phyloP scores from a whole-genome alignment of 1,140 invertebrate genomes.

The Drosophila setifemur region DNA sequence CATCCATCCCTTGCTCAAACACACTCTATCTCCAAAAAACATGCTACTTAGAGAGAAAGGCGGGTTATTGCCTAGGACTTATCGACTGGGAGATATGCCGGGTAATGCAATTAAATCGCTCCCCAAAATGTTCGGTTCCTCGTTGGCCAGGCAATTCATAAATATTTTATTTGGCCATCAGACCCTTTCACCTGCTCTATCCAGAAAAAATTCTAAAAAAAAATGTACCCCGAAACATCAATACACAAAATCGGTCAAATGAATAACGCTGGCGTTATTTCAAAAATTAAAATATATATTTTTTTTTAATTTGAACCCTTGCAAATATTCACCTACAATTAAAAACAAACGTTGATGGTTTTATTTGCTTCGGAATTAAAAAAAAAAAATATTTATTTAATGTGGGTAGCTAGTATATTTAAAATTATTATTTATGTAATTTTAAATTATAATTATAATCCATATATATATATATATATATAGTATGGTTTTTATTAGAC shows the following conservation, averaged over 20 bases:
- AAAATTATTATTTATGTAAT: too few species aligned
- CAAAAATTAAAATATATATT: too few species aligned
- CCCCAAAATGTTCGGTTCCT: conserved; percentile 46
- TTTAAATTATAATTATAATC: too few species aligned
- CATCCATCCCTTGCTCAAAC: conserved; percentile 13
- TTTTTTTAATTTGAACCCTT: too few species aligned
- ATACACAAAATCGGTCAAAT: not conserved
- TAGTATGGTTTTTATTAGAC: too few species aligned
- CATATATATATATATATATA: not conserved
- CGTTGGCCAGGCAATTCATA: conserved; percentile 64
- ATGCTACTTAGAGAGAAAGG: not conserved
- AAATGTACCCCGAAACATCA: not conserved
- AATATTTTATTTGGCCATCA: conserved; percentile 77
- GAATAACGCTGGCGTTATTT: not conserved
- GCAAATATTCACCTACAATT: too few species aligned
- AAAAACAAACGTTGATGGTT: too few species aligned
- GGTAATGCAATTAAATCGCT: conserved; percentile 74
- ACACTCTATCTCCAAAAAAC: conserved; percentile 5
- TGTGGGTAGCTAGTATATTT: too few species aligned
- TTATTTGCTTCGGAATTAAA: too few species aligned
- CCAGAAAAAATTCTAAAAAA: conserved; percentile 8
- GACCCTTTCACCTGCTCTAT: conserved; percentile 50
- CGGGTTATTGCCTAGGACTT: conserved; percentile 39
- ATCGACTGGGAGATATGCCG: conserved; percentile 56
- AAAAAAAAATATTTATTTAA: too few species aligned